phyloP scores from a whole-genome alignment of 2,888 invertebrate genomes.

The Andrena hattorfiana region DNA sequence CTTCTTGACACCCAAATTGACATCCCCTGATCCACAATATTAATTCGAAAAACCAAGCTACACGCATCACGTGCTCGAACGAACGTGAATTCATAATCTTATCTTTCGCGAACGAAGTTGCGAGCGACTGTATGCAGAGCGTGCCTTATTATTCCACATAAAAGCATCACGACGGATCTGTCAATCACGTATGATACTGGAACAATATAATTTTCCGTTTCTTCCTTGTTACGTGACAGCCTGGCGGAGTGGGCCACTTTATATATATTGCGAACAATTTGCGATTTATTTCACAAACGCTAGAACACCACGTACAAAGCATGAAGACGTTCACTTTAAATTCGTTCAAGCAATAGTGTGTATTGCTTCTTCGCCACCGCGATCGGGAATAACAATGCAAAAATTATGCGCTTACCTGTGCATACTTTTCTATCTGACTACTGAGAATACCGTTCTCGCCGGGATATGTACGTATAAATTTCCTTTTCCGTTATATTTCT shows the following conservation, averaged over 20 bases:
- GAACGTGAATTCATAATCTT: too few relatives aligned
- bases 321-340: neutral
- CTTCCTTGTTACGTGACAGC: constrained; percentile 20
- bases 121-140: too few relatives aligned
- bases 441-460: neutral
- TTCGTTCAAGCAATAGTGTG: neutral
- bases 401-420: constrained; percentile 8
- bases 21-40: too few relatives aligned
- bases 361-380: neutral
- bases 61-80: too few relatives aligned
- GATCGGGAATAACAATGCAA: constrained; percentile 7
- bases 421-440: constrained; percentile 8
- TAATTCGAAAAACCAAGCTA: too few relatives aligned
- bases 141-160: neutral
- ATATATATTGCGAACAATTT: constrained; percentile 42
- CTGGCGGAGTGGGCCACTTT: constrained; percentile 34
- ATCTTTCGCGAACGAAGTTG: too few relatives aligned
- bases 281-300: constrained; percentile 32
- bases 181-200: neutral
- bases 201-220: constrained; percentile 22
- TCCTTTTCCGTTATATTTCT: neutral
- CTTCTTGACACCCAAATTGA: too few relatives aligned
- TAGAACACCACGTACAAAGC: neutral
- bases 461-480: constrained; percentile 39
- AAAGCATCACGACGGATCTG: constrained; percentile 7